Evolutionary conservation across 1,140 invertebrate species (phyloP).

Genomic region (Dendroctonus ponderosae): DNA sequence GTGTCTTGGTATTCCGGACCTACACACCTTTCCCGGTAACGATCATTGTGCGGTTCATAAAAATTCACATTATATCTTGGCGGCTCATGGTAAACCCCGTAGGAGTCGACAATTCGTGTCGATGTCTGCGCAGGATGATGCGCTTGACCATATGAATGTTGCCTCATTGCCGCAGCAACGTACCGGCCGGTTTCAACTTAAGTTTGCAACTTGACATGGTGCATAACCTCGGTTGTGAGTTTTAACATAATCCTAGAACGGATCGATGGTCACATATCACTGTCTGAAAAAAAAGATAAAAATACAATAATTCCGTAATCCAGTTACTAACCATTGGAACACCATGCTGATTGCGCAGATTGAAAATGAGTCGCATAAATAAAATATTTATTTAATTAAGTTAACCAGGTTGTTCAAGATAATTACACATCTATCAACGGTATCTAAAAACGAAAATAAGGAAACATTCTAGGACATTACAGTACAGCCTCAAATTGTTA

Average conservation of each 20-base stretch:
- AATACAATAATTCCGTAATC: background rate
- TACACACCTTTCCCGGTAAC: constrained; percentile 9
- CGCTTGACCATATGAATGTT: constrained; percentile 28
- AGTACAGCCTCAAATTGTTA: too few relatives aligned
- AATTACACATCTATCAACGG: too few relatives aligned
- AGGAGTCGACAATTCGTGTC: constrained; percentile 47
- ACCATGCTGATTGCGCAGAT: too few relatives aligned
- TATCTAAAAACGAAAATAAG: too few relatives aligned
- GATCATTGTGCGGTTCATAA: constrained; percentile 17
- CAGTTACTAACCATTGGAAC: too few relatives aligned
- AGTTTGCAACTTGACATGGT: constrained; percentile 17
- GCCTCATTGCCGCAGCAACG: constrained; percentile 29
- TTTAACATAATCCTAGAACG: background rate
- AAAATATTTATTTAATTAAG: too few relatives aligned
- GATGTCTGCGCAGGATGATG: constrained; percentile 28
- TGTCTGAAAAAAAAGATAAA: constrained; percentile 12
- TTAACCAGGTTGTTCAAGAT: too few relatives aligned
- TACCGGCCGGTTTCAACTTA: constrained; percentile 17
- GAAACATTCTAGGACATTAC: too few relatives aligned
- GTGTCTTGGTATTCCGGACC: constrained; percentile 14
- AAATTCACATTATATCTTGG: constrained; percentile 17
- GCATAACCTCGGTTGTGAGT: constrained; percentile 3
- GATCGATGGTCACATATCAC: constrained; percentile 10
- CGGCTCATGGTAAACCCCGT: constrained; percentile 56
- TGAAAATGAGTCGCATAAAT: too few relatives aligned